Evolutionary conservation across 2,888 invertebrate genomes (phyloP).

Genomic region (Sarcophaga subvicina): DNA sequence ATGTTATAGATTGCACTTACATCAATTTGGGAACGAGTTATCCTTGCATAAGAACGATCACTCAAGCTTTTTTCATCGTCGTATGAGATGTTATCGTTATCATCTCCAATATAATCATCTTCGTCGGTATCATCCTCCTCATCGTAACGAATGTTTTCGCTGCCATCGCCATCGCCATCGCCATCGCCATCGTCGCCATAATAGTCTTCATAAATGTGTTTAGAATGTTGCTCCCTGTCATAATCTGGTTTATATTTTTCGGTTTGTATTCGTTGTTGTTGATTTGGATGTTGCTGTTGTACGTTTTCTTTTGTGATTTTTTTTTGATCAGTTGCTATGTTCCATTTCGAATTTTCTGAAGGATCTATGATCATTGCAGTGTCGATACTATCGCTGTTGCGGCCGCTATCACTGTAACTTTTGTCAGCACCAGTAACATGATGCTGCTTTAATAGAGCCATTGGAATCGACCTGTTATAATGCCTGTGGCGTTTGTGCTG

Average conservation of each 20-base stretch:
- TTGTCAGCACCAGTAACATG: slow-evolving; percentile 6
- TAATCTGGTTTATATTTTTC: slow-evolving; percentile 53
- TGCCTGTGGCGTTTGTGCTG: slow-evolving; percentile 36
- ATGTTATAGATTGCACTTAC: slow-evolving; percentile 48
- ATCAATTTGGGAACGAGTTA: slow-evolving; percentile 68
- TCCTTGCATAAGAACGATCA: slow-evolving; percentile 68
- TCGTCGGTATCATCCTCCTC: slow-evolving; percentile 67
- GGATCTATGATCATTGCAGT: slow-evolving; percentile 34
- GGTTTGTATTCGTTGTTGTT: slow-evolving; percentile 6
- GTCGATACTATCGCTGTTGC: neutral
- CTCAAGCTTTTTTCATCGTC: slow-evolving; percentile 62
- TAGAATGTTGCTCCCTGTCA: slow-evolving; percentile 35
- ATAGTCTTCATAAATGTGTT: slow-evolving; percentile 64
- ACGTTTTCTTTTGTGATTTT: slow-evolving; percentile 22
- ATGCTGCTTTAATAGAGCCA: slow-evolving; percentile 48
- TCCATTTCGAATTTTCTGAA: slow-evolving; percentile 56
- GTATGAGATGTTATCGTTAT: slow-evolving; percentile 65
- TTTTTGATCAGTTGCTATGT: slow-evolving; percentile 39
- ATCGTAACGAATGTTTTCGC: slow-evolving; percentile 7
- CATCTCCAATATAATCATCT: slow-evolving; percentile 63
- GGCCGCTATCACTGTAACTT: slow-evolving; percentile 16
- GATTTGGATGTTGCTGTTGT: slow-evolving; percentile 46
- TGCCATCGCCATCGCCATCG: slow-evolving; percentile 38
- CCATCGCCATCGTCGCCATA: slow-evolving; percentile 49
- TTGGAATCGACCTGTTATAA: slow-evolving; percentile 51